Evolutionary conservation across 2,113 vertebrate species (phyloP).

Genomic region (Falco punctatus): DNA sequence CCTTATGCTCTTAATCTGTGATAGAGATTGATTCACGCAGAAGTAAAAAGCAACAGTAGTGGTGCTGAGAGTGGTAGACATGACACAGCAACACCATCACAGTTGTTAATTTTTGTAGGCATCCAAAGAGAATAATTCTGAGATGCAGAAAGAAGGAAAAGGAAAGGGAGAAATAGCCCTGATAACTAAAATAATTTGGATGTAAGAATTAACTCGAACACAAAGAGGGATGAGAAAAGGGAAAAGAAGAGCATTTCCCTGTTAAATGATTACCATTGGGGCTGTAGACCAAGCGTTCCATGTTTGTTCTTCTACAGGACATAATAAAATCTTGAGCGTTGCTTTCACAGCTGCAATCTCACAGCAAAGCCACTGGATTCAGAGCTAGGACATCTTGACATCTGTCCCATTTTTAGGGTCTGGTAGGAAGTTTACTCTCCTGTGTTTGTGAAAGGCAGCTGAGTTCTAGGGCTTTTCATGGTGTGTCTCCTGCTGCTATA

Average conservation of each 20-base stretch:
- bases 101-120: background rate
- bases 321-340: background rate
- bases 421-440: background rate
- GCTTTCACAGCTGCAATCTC: background rate
- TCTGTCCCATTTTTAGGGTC: background rate
- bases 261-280: background rate
- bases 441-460: background rate
- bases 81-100: background rate
- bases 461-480: background rate
- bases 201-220: fast-evolving
- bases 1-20: background rate
- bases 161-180: background rate
- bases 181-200: background rate
- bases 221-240: background rate
- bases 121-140: background rate
- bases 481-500: background rate
- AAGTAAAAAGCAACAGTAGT: background rate
- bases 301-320: background rate
- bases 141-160: background rate
- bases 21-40: background rate
- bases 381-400: background rate
- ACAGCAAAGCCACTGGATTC: background rate
- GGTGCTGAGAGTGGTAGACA: background rate
- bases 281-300: background rate
- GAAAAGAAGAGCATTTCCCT: background rate